Conservation (phyloP, 2,113 vertebrate genomes). For the Carettochelys insculpta region DNA sequence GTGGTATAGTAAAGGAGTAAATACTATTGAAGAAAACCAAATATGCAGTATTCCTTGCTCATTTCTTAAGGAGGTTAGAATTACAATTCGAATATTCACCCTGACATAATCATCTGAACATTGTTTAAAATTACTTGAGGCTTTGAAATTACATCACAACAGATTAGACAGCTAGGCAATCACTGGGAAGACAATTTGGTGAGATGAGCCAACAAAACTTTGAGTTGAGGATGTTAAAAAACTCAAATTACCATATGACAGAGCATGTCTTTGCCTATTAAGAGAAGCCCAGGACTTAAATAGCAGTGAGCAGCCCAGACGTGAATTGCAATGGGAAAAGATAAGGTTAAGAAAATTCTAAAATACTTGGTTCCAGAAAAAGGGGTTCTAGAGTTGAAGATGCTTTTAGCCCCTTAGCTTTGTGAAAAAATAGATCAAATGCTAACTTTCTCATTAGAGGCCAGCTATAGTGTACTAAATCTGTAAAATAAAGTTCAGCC, state of each 20-base stretch:
- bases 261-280: background rate
- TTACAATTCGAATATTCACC: background rate
- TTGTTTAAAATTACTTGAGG: background rate
- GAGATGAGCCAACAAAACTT: background rate
- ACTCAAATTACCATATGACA: background rate
- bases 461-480: background rate
- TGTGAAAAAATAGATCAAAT: background rate
- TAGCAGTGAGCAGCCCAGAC: background rate
- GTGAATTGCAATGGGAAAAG: background rate
- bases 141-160: background rate
- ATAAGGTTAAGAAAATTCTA: background rate
- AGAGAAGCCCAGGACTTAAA: background rate
- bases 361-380: background rate
- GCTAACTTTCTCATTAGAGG: background rate
- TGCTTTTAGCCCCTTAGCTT: background rate
- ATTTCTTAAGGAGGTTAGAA: background rate
- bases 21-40: background rate
- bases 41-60: background rate
- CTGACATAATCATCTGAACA: background rate
- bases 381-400: background rate
- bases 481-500: background rate
- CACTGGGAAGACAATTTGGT: background rate
- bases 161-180: background rate
- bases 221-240: too few relatives aligned
- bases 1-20: background rate